Conservation (phyloP, 1,140 invertebrate genomes). For the Anastrepha obliqua region DNA sequence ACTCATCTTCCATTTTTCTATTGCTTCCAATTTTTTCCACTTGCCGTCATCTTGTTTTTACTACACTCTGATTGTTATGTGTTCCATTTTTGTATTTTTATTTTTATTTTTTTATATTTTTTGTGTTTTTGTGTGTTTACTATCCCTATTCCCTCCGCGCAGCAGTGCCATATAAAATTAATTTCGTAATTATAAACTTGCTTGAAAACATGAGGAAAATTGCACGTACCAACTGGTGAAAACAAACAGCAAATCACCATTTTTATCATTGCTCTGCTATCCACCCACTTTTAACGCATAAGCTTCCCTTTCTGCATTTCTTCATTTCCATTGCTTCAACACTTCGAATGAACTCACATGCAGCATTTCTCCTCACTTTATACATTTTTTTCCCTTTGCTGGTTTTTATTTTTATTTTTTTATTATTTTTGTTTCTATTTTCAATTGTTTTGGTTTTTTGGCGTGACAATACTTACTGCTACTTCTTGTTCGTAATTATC, state of each 20-base stretch:
- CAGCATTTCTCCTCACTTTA: not conserved
- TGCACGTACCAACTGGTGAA: not conserved
- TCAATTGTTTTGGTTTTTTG: not conserved
- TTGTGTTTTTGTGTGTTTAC: not conserved
- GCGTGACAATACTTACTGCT: not conserved
- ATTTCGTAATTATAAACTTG: not conserved
- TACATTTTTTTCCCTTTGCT: not conserved
- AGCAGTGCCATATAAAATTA: not conserved
- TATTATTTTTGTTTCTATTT: not conserved
- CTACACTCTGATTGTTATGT: not conserved
- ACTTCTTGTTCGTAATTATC: constrained; percentile 14
- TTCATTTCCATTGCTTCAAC: too few species aligned
- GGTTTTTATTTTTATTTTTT: not conserved
- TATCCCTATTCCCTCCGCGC: not conserved
- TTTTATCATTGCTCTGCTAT: not conserved
- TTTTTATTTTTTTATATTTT: too few species aligned
- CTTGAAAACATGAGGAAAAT: not conserved
- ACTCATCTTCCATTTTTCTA: not conserved
- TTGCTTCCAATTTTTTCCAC: not conserved
- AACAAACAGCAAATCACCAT: not conserved
- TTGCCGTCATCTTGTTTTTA: not conserved
- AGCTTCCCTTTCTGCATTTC: not conserved
- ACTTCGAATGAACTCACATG: not conserved
- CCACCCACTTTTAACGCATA: not conserved
- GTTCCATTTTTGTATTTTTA: not conserved